Evolutionary conservation across 2,113 vertebrate genomes (phyloP).

Genomic region (Crypturellus undulatus): DNA sequence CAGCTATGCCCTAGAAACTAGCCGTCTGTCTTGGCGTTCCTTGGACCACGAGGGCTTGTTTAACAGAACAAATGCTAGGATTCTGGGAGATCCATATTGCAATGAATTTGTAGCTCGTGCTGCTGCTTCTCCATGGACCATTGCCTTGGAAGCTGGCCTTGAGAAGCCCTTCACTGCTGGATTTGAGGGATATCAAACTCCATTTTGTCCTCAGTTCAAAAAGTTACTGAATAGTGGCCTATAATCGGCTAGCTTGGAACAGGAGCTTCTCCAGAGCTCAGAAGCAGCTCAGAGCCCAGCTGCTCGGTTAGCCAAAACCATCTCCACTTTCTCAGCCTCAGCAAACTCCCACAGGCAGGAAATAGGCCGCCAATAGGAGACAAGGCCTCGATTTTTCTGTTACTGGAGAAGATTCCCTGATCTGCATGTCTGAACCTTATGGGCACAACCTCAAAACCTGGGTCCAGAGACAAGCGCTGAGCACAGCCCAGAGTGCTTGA

Average conservation of each 20-base stretch:
- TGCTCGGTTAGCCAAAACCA: background rate
- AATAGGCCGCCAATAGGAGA: background rate
- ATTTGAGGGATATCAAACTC: background rate
- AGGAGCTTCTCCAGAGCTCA: background rate
- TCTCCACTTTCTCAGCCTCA: background rate
- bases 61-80: constrained; percentile 60
- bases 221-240: background rate
- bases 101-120: background rate
- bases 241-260: background rate
- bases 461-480: background rate
- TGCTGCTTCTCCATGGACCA: background rate
- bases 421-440: background rate
- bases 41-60: constrained; percentile 49
- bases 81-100: background rate
- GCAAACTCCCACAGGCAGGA: background rate
- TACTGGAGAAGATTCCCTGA: background rate
- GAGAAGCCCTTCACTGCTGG: background rate
- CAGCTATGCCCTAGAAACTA: background rate
- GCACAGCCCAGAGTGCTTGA: background rate
- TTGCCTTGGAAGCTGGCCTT: background rate
- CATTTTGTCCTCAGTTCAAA: no score
- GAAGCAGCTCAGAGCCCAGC: background rate
- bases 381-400: background rate
- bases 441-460: background rate
- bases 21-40: background rate